phyloP scores from a whole-genome alignment of 2,797 vertebrate genomes.

The Gallirallus australis region DNA sequence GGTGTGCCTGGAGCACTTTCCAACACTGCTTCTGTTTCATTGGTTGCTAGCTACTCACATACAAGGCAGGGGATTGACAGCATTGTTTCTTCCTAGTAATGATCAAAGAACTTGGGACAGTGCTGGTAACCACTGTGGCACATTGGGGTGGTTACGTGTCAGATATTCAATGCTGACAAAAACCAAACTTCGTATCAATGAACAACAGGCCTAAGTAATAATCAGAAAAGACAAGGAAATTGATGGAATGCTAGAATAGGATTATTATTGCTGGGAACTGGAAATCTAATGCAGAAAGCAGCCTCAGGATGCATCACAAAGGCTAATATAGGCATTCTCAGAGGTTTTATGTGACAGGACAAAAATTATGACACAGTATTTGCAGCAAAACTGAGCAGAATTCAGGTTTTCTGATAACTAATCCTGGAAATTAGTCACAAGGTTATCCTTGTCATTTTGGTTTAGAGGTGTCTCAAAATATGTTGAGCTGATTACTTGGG shows the following conservation, averaged over 20 bases:
- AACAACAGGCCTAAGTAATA: not conserved
- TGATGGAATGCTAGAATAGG: not conserved
- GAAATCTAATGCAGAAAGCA: not conserved
- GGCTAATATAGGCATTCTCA: not conserved
- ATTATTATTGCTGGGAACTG: not conserved
- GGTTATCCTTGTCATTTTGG: not conserved
- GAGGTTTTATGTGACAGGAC: not conserved
- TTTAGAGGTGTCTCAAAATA: not conserved
- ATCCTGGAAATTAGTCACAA: not conserved
- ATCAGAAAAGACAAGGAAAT: not conserved
- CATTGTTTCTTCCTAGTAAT: not conserved
- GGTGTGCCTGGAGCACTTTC: conserved; percentile 42
- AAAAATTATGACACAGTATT: not conserved
- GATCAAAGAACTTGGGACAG: not conserved
- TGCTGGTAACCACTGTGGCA: not conserved
- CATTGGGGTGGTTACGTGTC: not conserved
- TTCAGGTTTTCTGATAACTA: not conserved
- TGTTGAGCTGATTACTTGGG: not conserved
- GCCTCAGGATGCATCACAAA: not conserved
- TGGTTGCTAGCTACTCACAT: not conserved
- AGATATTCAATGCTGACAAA: not conserved
- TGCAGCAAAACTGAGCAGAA: not conserved
- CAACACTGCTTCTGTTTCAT: not conserved
- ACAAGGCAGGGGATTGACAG: not conserved
- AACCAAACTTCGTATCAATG: not conserved